Conservation (phyloP, 2,113 vertebrate species). For the Gobio gobio region DNA sequence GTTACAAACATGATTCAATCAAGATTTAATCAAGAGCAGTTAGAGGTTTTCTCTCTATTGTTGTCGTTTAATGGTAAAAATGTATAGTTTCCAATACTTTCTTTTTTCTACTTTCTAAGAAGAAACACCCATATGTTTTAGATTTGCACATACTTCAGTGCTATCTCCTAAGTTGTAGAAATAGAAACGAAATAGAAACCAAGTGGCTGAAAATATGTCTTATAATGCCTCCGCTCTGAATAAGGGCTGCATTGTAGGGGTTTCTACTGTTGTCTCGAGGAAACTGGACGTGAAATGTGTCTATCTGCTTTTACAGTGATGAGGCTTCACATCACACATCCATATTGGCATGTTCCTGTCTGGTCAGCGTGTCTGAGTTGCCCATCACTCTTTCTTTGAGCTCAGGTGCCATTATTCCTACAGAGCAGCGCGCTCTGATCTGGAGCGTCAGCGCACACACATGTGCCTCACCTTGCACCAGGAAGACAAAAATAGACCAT, state of each 20-base stretch:
- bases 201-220: background rate
- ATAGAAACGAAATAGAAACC: background rate
- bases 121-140: too few relatives aligned
- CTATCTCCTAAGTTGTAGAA: background rate
- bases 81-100: too few relatives aligned
- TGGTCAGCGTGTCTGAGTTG: constrained; percentile 1
- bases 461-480: constrained; percentile 27
- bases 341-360: background rate
- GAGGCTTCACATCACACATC: background rate
- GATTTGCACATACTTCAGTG: too few relatives aligned
- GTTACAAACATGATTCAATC: too few relatives aligned
- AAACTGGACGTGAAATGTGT: constrained; percentile 3
- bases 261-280: background rate
- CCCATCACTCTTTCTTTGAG: constrained; percentile 25
- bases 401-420: constrained; percentile 26
- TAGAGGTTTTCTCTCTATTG: too few relatives aligned
- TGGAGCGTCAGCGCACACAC: constrained; percentile 6
- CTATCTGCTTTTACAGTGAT: background rate
- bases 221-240: background rate
- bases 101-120: too few relatives aligned
- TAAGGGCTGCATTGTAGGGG: background rate
- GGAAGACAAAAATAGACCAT: constrained; percentile 27
- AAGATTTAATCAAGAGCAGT: too few relatives aligned
- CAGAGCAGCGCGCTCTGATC: background rate
- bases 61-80: too few relatives aligned